phyloP scores from a whole-genome alignment of 2,888 invertebrate species.

The Theretra japonica region DNA sequence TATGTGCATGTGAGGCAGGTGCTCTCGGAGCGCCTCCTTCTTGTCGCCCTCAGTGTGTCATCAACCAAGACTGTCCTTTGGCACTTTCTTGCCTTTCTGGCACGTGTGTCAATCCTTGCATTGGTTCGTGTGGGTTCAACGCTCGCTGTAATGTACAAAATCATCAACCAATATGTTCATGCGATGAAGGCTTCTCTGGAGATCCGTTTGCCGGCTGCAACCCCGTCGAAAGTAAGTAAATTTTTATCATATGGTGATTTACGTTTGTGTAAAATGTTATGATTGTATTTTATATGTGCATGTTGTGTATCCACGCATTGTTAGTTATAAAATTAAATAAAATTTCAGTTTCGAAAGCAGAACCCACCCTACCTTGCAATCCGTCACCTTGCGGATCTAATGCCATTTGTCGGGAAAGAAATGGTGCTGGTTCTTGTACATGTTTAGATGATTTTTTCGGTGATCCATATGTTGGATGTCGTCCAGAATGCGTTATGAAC shows the following conservation, averaged over 20 bases:
- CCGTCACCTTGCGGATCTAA: constrained; percentile 92
- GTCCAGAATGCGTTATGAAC: constrained; percentile 92
- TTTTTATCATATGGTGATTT: constrained; percentile 20
- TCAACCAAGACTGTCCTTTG: constrained; percentile 91
- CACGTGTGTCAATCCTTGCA: constrained; percentile 90
- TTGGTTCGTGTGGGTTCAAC: constrained; percentile 90
- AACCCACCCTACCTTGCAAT: constrained; percentile 89
- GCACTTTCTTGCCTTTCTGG: constrained; percentile 89
- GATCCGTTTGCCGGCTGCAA: constrained; percentile 92
- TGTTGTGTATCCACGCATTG: constrained; percentile 48
- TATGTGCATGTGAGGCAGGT: constrained; percentile 89
- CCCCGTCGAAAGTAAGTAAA: constrained; percentile 82
- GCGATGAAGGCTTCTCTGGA: constrained; percentile 89
- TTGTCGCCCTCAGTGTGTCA: constrained; percentile 91
- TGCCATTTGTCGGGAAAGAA: constrained; percentile 90
- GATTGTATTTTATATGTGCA: constrained; percentile 39
- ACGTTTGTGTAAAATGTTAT: constrained; percentile 39
- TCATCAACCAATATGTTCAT: constrained; percentile 90
- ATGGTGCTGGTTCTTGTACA: constrained; percentile 90
- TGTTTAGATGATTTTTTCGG: constrained; percentile 90
- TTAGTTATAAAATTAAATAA: constrained; percentile 37
- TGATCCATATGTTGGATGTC: constrained; percentile 91
- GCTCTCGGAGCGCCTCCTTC: constrained; percentile 92
- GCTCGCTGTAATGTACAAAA: constrained; percentile 90
- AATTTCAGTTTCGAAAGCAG: constrained; percentile 84